Percentiles rank a stretch among this genome's conserved stretches.
Conservation (phyloP, 2,888 invertebrate species). For the Eumerus sabulonum region DNA sequence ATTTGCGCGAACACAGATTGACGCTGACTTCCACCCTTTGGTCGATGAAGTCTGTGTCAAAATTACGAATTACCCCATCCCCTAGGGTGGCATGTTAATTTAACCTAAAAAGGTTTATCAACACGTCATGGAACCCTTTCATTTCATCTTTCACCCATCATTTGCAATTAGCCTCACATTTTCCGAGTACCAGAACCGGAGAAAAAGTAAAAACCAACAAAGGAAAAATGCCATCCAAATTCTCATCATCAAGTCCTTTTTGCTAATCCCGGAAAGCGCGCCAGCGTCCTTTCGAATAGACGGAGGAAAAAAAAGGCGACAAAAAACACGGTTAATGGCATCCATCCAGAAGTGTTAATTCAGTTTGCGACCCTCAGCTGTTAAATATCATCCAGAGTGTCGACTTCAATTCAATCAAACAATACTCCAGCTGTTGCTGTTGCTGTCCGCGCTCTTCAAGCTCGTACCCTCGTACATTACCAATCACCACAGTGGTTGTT, state of each 20-base stretch:
- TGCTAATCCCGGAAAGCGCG: constrained; percentile 47
- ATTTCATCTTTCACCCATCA: constrained; percentile 47
- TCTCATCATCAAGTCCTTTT: constrained; percentile 30
- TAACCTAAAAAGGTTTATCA: constrained; percentile 18
- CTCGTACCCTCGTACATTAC: not conserved
- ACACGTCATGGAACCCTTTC: constrained; percentile 38
- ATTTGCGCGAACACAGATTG: constrained; percentile 12
- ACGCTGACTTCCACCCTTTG: constrained; percentile 13
- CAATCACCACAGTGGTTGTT: constrained; percentile 10
- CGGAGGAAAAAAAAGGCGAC: not conserved
- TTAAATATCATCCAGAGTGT: constrained; percentile 63
- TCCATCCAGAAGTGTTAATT: constrained; percentile 65
- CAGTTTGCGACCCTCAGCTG: constrained; percentile 67
- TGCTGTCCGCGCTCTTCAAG: constrained; percentile 21
- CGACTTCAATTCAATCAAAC: constrained; percentile 67
- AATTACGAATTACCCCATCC: constrained; percentile 18
- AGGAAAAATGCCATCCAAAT: constrained; percentile 4
- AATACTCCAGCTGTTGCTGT: constrained; percentile 65
- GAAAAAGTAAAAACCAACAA: not conserved
- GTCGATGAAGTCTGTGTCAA: not conserved
- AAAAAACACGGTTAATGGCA: constrained; percentile 54
- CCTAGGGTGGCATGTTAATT: constrained; percentile 32
- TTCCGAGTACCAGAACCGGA: not conserved
- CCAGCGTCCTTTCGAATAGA: constrained; percentile 9
- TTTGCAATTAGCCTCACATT: constrained; percentile 43